Percentiles rank a stretch among this genome's conserved stretches.
phyloP scores from a whole-genome alignment of 1,140 invertebrate species.

The Nylanderia fulva region DNA sequence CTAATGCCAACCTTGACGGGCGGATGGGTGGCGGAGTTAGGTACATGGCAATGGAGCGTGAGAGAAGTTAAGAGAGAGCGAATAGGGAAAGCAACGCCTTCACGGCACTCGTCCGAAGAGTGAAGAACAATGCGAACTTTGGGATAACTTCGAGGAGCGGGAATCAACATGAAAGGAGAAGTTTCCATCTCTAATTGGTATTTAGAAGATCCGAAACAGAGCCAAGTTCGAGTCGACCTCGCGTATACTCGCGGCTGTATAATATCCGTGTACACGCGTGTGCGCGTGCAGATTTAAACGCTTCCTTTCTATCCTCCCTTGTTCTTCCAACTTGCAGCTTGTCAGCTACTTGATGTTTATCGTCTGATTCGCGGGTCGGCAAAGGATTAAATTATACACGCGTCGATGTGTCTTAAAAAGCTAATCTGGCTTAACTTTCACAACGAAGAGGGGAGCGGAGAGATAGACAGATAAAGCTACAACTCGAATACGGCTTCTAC shows the following conservation, averaged over 20 bases:
- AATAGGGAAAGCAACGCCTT: constrained; percentile 55
- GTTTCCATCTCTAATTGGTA: constrained; percentile 85
- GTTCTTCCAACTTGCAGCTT: constrained; percentile 74
- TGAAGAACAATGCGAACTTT: constrained; percentile 84
- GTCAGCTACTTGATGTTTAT: constrained; percentile 81
- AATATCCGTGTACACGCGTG: constrained; percentile 18
- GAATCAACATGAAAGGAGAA: constrained; percentile 85
- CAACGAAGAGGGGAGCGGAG: background rate
- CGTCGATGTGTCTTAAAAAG: constrained; percentile 76
- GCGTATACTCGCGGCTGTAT: constrained; percentile 33
- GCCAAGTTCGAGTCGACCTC: constrained; percentile 70
- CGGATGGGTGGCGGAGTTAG: constrained; percentile 22
- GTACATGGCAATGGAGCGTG: constrained; percentile 41
- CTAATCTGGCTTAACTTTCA: constrained; percentile 54
- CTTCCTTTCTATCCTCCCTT: background rate
- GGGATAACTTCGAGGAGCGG: constrained; percentile 81
- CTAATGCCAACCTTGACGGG: constrained; percentile 74
- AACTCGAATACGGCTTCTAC: constrained; percentile 60
- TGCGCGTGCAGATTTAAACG: constrained; percentile 59
- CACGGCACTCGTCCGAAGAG: constrained; percentile 65
- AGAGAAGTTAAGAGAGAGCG: constrained; percentile 40
- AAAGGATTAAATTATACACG: constrained; percentile 79
- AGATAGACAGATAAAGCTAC: constrained; percentile 8
- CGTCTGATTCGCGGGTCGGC: constrained; percentile 75
- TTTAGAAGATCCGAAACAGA: constrained; percentile 84